phyloP scores from a whole-genome alignment of 2,888 invertebrate species.

The Sicus ferrugineus region DNA sequence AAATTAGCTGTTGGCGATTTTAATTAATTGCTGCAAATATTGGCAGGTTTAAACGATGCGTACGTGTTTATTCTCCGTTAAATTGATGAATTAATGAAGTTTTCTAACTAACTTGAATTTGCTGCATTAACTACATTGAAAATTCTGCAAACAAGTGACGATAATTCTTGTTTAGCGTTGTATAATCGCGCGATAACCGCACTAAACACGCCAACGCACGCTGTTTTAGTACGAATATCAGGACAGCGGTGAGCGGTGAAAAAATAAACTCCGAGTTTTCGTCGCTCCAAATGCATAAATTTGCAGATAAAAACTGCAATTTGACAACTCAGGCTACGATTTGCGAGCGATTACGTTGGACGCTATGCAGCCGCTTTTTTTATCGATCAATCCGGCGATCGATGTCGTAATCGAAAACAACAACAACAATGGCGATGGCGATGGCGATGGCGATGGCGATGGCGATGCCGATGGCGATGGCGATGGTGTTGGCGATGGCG shows the following conservation, averaged over 20 bases:
- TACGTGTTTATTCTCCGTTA: no score
- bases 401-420: conserved; percentile 16
- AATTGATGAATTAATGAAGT: no score
- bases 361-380: neutral
- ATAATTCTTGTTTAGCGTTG: no score
- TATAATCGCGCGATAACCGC: no score
- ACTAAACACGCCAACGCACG: neutral
- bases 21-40: no score
- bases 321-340: conserved; percentile 7
- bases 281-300: conserved; percentile 25
- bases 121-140: no score
- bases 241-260: no score
- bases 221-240: neutral
- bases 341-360: neutral
- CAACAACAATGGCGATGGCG: conserved; percentile 12
- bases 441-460: conserved; percentile 30
- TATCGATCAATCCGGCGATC: conserved; percentile 1
- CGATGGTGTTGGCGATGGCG: neutral
- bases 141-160: no score
- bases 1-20: no score
- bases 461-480: neutral
- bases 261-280: neutral
- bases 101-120: no score
- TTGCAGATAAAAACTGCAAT: conserved; percentile 17
- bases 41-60: no score